phyloP scores from a whole-genome alignment of 2,888 invertebrate genomes.

The Drosophila lacicola region DNA sequence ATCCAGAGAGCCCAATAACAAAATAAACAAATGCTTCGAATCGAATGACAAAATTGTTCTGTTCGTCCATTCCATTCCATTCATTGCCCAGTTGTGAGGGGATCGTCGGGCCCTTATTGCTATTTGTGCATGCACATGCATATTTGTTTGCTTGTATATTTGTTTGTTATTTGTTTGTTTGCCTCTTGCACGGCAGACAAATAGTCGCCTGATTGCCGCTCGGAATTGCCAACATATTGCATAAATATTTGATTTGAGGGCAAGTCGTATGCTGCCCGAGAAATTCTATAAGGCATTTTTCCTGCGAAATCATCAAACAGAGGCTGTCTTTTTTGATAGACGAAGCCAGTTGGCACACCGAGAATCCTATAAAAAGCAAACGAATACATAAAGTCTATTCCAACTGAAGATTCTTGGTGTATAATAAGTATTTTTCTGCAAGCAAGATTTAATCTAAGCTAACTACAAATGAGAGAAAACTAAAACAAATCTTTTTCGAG shows the following conservation, averaged over 20 bases:
- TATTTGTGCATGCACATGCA: slow-evolving; percentile 20
- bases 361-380: not conserved
- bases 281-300: slow-evolving; percentile 14
- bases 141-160: slow-evolving; percentile 26
- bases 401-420: no score
- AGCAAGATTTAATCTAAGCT: no score
- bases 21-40: slow-evolving; percentile 20
- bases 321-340: not conserved
- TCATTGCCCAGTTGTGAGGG: not conserved
- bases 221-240: slow-evolving; percentile 43
- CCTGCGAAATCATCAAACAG: not conserved
- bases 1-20: not conserved
- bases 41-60: slow-evolving; percentile 11
- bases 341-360: not conserved
- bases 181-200: slow-evolving; percentile 46
- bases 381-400: no score
- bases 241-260: slow-evolving; percentile 41
- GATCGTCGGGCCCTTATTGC: not conserved
- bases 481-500: no score
- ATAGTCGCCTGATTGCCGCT: slow-evolving; percentile 50
- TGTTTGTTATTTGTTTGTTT: slow-evolving; percentile 38
- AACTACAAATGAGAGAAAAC: no score
- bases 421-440: no score
- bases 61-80: no score
- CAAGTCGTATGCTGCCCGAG: not conserved